Percentiles rank a stretch among this genome's conserved stretches.
phyloP scores from a whole-genome alignment of 2,888 invertebrate genomes.

The Cetonia aurata region DNA sequence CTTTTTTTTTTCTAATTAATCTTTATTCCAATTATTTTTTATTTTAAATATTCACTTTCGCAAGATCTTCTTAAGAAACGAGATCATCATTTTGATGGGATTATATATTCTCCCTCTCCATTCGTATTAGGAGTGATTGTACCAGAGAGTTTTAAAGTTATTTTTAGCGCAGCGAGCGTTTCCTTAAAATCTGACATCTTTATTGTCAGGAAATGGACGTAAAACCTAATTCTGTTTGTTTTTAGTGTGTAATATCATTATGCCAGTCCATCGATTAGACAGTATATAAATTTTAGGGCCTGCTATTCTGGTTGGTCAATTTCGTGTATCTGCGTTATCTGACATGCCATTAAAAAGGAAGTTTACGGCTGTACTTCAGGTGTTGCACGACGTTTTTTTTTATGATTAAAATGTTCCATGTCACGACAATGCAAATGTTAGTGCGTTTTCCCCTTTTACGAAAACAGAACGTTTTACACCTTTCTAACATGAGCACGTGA shows the following conservation, averaged over 20 bases:
- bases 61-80: no score
- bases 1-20: no score
- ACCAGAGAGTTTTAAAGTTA: no score
- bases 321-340: conserved; percentile 8
- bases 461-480: conserved; percentile 27
- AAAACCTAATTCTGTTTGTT: conserved; percentile 26
- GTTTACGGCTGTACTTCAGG: conserved; percentile 4
- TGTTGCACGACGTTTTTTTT: conserved; percentile 5
- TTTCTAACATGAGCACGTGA: conserved; percentile 12
- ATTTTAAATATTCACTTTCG: no score
- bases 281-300: conserved; percentile 20
- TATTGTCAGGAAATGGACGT: conserved; percentile 16
- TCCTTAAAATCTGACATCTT: conserved; percentile 20
- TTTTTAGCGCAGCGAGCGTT: neutral
- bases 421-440: conserved; percentile 31
- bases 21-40: no score
- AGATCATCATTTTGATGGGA: no score
- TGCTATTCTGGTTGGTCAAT: neutral
- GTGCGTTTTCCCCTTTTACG: conserved; percentile 3
- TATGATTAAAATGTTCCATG: conserved; percentile 20
- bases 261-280: conserved; percentile 17
- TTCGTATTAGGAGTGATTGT: no score
- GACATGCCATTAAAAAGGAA: conserved; percentile 30
- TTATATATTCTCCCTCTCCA: no score
- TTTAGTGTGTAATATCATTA: conserved; percentile 29